phyloP scores from a whole-genome alignment of 2,797 vertebrate species.

The Hippopotamyrus pictus region DNA sequence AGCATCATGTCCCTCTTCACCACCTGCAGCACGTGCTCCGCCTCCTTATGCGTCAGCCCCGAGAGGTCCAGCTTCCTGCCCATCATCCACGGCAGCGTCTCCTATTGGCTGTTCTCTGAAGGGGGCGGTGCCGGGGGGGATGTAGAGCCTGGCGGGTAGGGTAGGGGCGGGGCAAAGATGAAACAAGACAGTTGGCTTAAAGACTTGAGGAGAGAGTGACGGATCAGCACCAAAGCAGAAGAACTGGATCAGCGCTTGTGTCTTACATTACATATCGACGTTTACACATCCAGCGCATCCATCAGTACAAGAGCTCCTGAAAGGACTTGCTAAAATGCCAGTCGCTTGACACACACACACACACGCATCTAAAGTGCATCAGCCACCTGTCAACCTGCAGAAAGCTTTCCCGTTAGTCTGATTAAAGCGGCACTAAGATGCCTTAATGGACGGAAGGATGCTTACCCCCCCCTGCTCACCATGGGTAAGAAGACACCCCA shows the following conservation, averaged over 20 bases:
- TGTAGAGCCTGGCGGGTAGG: constrained; percentile 17
- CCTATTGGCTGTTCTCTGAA: background rate
- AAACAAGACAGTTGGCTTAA: constrained; percentile 6
- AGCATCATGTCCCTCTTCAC: constrained; percentile 93
- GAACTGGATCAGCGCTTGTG: background rate
- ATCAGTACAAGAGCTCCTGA: background rate
- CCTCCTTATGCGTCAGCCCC: constrained; percentile 83
- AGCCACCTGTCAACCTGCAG: constrained; percentile 20
- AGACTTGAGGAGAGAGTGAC: background rate
- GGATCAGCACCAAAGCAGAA: background rate
- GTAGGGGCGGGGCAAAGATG: constrained; percentile 19
- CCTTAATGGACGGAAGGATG: background rate
- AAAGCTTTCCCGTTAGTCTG: constrained; percentile 29
- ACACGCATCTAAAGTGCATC: constrained; percentile 21
- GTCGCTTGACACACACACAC: background rate
- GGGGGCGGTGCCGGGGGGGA: background rate
- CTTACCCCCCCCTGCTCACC: background rate
- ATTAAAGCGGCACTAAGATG: constrained; percentile 10
- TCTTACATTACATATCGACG: background rate
- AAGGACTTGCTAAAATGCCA: background rate
- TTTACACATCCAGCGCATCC: background rate
- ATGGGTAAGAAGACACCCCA: background rate
- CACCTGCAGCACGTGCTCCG: constrained; percentile 89
- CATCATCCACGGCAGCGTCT: constrained; percentile 54
- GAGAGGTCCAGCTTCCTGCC: constrained; percentile 93